A percentile compares a stretch with the other conserved stretches of the same genome.
Evolutionary conservation across 2,888 invertebrate genomes (phyloP).

Genomic region (Lepidonotus clava): DNA sequence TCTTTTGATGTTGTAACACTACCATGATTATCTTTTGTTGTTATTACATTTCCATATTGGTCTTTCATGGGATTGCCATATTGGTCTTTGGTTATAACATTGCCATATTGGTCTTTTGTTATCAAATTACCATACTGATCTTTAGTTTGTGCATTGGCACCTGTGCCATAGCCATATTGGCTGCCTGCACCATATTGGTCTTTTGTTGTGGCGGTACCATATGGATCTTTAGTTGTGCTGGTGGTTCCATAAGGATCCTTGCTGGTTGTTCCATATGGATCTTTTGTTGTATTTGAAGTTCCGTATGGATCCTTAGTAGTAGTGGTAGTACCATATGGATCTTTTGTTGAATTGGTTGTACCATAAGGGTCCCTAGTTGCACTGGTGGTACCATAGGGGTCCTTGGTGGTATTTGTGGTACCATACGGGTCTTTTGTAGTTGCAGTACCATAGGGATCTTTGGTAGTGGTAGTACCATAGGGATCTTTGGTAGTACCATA

Average conservation of each 20-base stretch:
- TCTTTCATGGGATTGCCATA: neutral
- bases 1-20: neutral
- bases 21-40: no score
- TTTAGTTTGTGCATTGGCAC: neutral
- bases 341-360: neutral
- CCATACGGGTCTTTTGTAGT: constrained; percentile 13
- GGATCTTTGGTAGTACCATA: neutral
- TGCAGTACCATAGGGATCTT: neutral
- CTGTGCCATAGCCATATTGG: neutral
- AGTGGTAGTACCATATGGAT: neutral
- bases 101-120: neutral
- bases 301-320: neutral
- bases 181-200: neutral
- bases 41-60: neutral
- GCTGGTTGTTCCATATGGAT: neutral
- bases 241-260: neutral
- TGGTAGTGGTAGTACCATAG: neutral
- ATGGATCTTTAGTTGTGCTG: neutral
- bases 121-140: neutral
- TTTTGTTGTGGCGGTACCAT: neutral
- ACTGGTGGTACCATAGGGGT: neutral
- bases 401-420: neutral
- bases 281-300: neutral
- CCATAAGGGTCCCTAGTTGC: neutral
- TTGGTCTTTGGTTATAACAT: neutral